Evolutionary conservation across 2,888 invertebrate genomes (phyloP), one percentile per base, ranked within the genome.

Genomic region (Zhuqinia jingwanae): DNA sequence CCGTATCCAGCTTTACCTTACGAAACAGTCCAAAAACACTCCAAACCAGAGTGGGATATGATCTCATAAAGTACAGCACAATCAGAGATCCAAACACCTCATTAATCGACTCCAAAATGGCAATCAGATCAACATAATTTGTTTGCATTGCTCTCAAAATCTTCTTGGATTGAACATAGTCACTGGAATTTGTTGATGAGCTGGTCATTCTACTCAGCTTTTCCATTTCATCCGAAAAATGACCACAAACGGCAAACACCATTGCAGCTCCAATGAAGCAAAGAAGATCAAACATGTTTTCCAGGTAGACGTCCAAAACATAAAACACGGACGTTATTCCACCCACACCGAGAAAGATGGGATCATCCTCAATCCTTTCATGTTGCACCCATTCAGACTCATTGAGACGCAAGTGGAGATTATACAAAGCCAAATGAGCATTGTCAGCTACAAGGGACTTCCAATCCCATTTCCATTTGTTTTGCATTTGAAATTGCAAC

Each of bases 91-190:
- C 78, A 79, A 79, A 79, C 0, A 79, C 50, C 47, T 42, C 78
- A 47, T 79, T 79, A 11, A 79, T 45, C 17, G 47, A 27, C 11
- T 79, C 63, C 15, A 50, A 20, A 27, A 79, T 79, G 3, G 65
- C 50, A 50, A 79, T 27, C n/a, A 79, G 27, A 17, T 79, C 63
- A 27, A 79, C 50, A 50, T 79, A 79, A 20, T 79, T 75, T n/a
- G 75, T 75, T 75, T 75, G 75, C 75, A 75, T 75, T n/a, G 13
- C 27, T 15, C 75, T 1, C 30, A 75, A 53, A 30, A 75, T 53
- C 45, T 56, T 75, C 30, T 30, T 75, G 11, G 75, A 75, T 17
- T 75, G 75, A 2, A n/a, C 6, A 27, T 25, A 53, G 1, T 75
- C 75, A 15, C 45, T 70, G 5, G n/a, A 11, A 10, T 27, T 53